Evolutionary conservation across 2,797 vertebrate genomes (phyloP), one percentile per base, ranked within the genome.

Genomic region (Chelon auratus): DNA sequence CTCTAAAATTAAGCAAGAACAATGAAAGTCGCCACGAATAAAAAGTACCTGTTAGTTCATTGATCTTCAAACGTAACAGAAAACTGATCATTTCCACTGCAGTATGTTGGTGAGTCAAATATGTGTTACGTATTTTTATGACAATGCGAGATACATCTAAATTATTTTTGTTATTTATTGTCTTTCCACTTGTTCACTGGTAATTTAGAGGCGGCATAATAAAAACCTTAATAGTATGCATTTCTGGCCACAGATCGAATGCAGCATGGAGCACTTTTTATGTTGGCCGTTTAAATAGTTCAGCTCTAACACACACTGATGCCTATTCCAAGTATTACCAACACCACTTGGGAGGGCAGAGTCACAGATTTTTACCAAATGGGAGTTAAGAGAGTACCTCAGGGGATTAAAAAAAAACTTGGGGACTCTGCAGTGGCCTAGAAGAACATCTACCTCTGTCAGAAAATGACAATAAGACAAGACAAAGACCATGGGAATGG

Each of bases 381-480:
- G 82, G 81, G 77, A 80, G 14, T 84, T 81, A 69, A 66, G 68
- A 76, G 24, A 68, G 48, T 43, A 20, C 43, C 67, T 64, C 17
- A 3, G 15, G 33, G 69, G 45, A n/a, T 4, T n/a, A 59, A 74
- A 64, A 52, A 20, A 59, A 74, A 64, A 72, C 33, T 60, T 37
- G 14, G 62, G 26, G 63, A 75, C 65, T 77, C 59, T 68, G 24
- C 24, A 3, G 57, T 81, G 82, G 78, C 71, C 82, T 77, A 77
- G 68, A 85, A 81, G 65, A 86, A 56, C 65, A 78, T 81, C 51
- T 82, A 69, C 73, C 64, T 81, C 79, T 76, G 77, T 85, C 69
- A 79, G 77, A 67, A 84, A 87, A 85, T 80, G 80, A 89, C 82
- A 82, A 81, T 64, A 83, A 81, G 55, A 76, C 42, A 54, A 79